Evolutionary conservation across 2,888 invertebrate genomes (phyloP).

Genomic region (Catocala nupta): DNA sequence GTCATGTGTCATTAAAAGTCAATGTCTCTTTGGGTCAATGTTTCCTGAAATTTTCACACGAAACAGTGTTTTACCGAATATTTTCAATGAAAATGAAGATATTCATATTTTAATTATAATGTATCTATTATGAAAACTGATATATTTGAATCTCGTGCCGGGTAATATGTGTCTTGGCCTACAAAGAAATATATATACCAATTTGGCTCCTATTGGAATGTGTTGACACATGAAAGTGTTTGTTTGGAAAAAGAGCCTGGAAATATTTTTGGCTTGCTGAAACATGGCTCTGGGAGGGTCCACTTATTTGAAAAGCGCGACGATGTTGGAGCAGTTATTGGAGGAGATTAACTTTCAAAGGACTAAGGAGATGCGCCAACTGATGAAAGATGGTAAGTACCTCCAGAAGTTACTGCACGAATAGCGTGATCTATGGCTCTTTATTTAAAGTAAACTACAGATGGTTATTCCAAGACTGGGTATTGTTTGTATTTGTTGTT

Average conservation of each 20-base stretch:
- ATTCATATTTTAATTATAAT: constrained; percentile 2
- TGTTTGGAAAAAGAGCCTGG: constrained; percentile 50
- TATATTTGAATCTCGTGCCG: constrained; percentile 9
- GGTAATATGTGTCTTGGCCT: constrained; percentile 47
- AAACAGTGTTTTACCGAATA: constrained; percentile 1
- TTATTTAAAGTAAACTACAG: no score
- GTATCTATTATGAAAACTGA: neutral
- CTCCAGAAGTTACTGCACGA: neutral
- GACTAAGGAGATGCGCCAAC: constrained; percentile 96
- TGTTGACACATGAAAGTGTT: constrained; percentile 55
- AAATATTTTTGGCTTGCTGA: constrained; percentile 33
- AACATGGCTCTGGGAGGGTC: constrained; percentile 79
- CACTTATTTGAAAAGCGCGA: constrained; percentile 82
- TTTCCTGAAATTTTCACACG: neutral
- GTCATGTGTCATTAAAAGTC: no score
- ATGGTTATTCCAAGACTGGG: no score
- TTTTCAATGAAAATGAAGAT: constrained; percentile 7
- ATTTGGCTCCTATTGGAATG: constrained; percentile 40
- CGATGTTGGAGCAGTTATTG: constrained; percentile 94
- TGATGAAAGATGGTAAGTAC: constrained; percentile 94
- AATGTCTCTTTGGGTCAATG: neutral
- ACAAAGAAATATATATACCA: constrained; percentile 26
- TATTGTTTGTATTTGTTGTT: no score
- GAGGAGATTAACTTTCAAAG: constrained; percentile 97
- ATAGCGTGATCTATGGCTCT: no score